These are phyloP conservation scores for Amaurobius ferox DNA, from an alignment of 2,888 invertebrate genomes.

Conservation along the genomic window DNA sequence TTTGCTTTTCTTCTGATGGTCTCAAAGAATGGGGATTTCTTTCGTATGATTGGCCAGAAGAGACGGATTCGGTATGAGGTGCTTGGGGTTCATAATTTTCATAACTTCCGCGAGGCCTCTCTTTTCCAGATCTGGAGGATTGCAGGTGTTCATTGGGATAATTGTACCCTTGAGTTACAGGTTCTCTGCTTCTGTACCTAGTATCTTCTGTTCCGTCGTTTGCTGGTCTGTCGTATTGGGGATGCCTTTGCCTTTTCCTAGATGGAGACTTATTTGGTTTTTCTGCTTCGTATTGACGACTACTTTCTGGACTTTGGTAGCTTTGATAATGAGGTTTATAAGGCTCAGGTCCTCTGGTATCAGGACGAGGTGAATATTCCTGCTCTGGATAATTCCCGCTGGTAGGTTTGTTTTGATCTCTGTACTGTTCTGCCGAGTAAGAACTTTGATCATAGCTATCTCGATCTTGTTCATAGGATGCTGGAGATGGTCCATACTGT, in stretches of 20 bases:
- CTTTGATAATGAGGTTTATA: background rate
- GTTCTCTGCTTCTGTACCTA: background rate
- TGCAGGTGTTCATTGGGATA: background rate
- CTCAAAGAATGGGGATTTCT: background rate
- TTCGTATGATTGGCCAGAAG: background rate
- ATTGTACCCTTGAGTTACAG: background rate
- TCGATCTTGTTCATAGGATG: background rate
- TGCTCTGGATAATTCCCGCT: background rate
- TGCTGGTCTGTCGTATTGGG: background rate
- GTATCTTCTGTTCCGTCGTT: background rate
- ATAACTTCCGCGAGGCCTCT: conserved; percentile 1
- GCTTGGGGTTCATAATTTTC: background rate
- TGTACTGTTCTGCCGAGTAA: background rate
- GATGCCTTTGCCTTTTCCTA: background rate
- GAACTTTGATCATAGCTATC: background rate
- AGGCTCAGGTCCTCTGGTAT: background rate
- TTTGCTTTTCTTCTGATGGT: conserved; percentile 10
- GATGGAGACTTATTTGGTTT: background rate
- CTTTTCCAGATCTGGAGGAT: background rate
- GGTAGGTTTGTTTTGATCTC: background rate
- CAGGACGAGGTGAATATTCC: background rate
- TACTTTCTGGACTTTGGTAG: background rate
- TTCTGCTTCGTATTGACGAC: background rate
- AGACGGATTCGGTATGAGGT: background rate
- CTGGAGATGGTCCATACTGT: background rate